A percentile compares a stretch with the other conserved stretches of the same genome.
phyloP scores from a whole-genome alignment of 1,140 invertebrate genomes.

The Leucophenga varia region DNA sequence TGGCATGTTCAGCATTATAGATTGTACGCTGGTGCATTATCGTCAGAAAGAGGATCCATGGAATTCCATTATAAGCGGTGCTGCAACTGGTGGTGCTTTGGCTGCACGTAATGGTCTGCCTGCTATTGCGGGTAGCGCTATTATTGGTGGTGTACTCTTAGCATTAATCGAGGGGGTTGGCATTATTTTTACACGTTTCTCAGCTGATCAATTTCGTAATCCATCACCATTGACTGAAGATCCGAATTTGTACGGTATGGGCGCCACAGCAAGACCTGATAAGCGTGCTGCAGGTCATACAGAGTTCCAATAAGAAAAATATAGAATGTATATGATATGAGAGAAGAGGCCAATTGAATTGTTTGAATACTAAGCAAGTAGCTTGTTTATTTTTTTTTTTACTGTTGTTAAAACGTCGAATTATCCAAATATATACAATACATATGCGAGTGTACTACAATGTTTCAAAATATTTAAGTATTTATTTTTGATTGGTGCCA shows the following conservation, averaged over 20 bases:
- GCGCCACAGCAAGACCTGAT: no score
- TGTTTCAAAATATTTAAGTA: no score
- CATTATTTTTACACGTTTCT: conserved; percentile 85
- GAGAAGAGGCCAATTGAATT: no score
- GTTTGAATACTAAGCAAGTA: no score
- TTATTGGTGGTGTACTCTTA: conserved; percentile 91
- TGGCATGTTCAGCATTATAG: conserved; percentile 96
- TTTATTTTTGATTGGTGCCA: no score
- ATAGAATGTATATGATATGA: no score
- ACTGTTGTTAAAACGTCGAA: no score
- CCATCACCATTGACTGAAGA: conserved; percentile 69
- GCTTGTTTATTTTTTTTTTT: no score
- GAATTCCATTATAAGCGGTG: conserved; percentile 97
- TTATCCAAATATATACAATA: no score
- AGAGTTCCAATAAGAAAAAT: no score
- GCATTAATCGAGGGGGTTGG: conserved; percentile 97
- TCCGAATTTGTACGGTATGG: conserved; percentile 48
- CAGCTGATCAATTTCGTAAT: conserved; percentile 88
- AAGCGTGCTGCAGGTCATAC: no score
- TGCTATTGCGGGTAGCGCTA: conserved; percentile 92
- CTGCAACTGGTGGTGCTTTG: conserved; percentile 90
- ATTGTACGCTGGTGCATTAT: conserved; percentile 91
- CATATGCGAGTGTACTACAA: no score
- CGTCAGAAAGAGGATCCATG: conserved; percentile 97
- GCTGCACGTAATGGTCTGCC: conserved; percentile 90